Evolutionary conservation across 2,113 vertebrate genomes (phyloP), one percentile per base, ranked within the genome.

Genomic region (Scomber scombrus): DNA sequence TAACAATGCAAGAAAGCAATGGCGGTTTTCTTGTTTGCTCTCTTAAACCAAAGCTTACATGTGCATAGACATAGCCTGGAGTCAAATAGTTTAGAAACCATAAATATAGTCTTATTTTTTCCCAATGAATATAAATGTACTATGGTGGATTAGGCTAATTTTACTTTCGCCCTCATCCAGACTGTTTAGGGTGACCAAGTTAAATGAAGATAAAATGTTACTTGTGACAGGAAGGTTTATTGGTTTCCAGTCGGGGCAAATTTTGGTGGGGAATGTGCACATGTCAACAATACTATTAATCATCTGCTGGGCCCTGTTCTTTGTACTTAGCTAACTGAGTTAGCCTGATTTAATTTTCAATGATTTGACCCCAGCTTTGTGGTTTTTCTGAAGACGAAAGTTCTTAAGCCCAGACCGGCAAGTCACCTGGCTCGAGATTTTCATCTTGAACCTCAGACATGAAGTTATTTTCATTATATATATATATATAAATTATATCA

Each of bases 81-180:
- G 31, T 47, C 40, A 55, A 12, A 31, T 51, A 15, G n/a, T 60
- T 45, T n/a, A 54, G 6, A 51, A 69, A 70, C 57, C 61, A 64
- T 18, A 71, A 31, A 34, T 21, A 46, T 2, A 3, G 13, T 26
- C 4, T 8, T 2, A 1, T 31, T 50, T 51, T 58, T 31, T 49
- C 6, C 12, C 34, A 19, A 13, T 16, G 21, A 8, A 51, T 69
- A 34, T 26, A 26, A 11, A 19, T 21, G 21, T 14, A 12, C 72
- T 56, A 56, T 26, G 19, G 49, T 18, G 19, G 75, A 55, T 46
- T 15, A 69, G n/a, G 11, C 45, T 14, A 40, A 40, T 54, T 60
- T 77, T 45, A 57, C 50, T 18, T 34, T 46, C 16, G 9, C 18
- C 9, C 3, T 29, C 19, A 1, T 57, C 3, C 61, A 45, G 26